phyloP scores from a whole-genome alignment of 2,113 vertebrate species.

The Pseudorasbora parva region DNA sequence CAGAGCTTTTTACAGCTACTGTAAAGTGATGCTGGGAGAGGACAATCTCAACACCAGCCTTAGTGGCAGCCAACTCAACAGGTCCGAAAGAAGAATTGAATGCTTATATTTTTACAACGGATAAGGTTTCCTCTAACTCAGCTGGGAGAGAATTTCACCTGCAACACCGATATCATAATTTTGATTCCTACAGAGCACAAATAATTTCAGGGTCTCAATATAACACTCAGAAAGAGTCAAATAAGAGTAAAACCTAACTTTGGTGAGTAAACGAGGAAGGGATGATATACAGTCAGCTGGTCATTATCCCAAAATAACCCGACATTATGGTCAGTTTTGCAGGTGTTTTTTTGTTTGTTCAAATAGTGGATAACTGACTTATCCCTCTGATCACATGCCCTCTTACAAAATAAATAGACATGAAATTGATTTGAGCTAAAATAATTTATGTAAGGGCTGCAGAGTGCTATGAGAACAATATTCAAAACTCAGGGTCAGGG shows the following conservation, averaged over 20 bases:
- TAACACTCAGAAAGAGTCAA: not conserved
- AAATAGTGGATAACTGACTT: not conserved
- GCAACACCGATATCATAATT: not conserved
- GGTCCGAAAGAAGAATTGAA: constrained; percentile 53
- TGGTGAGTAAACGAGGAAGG: not conserved
- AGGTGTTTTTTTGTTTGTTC: not conserved
- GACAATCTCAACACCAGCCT: constrained; percentile 83
- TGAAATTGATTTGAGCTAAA: not conserved
- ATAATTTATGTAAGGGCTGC: not conserved
- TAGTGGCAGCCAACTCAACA: constrained; percentile 82
- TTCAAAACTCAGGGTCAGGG: not conserved
- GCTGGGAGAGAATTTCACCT: not conserved
- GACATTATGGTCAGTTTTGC: not conserved
- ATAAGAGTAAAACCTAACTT: not conserved
- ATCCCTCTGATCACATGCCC: not conserved
- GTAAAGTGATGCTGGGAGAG: constrained; percentile 83
- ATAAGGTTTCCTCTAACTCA: not conserved
- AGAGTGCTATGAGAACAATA: not conserved
- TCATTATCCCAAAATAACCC: too few species aligned
- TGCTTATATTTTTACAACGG: not conserved
- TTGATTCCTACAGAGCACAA: not conserved
- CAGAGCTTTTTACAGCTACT: constrained; percentile 90
- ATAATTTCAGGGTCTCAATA: not conserved
- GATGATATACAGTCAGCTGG: not conserved
- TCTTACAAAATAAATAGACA: not conserved